Percentiles rank a stretch among this genome's conserved stretches.
These are phyloP conservation scores for Chionoecetes opilio DNA, from an alignment of 1,140 invertebrate genomes.

Conservation along the genomic window DNA sequence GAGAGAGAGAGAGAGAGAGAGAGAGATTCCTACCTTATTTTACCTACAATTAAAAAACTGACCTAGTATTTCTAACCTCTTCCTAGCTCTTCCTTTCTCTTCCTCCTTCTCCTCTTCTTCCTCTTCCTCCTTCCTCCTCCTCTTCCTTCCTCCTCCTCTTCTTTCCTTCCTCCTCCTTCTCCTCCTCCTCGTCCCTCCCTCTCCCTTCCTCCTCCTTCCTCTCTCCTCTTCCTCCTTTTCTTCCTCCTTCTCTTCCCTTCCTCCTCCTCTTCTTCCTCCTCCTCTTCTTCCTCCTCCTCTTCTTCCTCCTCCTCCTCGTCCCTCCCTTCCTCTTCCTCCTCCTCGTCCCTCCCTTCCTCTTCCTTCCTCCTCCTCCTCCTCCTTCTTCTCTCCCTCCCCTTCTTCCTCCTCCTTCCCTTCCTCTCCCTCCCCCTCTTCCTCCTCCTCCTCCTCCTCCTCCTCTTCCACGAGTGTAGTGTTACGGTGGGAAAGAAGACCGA, in stretches of 20 bases:
- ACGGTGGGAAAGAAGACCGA: background rate
- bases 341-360: no score
- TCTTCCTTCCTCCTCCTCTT: background rate
- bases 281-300: no score
- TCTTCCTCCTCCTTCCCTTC: background rate
- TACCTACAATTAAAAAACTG: no score
- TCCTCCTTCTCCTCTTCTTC: background rate
- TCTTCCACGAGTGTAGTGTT: background rate
- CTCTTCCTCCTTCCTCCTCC: slow-evolving; percentile 25
- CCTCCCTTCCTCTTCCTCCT: no score
- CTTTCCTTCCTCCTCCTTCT: background rate
- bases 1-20: no score
- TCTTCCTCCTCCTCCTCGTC: no score
- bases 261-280: no score
- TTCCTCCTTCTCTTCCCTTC: no score
- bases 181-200: background rate
- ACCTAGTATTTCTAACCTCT: background rate
- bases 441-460: background rate
- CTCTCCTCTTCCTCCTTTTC: background rate
- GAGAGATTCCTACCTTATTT: no score
- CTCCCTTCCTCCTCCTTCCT: background rate
- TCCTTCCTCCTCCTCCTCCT: no score
- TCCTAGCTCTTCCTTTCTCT: slow-evolving; percentile 1
- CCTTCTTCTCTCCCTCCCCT: no score
- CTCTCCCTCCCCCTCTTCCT: background rate